A percentile compares a stretch with the other conserved stretches of the same genome.
Evolutionary conservation across 2,113 vertebrate species (phyloP).

Genomic region (Urocynchramus pylzowi): DNA sequence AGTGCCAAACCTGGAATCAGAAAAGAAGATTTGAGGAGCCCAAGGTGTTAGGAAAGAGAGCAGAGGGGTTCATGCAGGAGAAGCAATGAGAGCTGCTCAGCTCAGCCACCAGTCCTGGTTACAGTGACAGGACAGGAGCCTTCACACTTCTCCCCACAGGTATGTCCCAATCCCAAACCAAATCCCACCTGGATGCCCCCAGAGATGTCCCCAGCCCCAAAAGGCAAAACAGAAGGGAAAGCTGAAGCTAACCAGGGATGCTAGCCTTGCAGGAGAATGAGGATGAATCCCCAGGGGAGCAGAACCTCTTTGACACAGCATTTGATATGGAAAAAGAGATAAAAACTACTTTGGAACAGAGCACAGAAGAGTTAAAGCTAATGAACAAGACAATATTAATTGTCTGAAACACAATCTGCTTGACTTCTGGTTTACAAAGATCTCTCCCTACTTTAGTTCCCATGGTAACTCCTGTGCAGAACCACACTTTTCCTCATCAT

Average conservation of each 20-base stretch:
- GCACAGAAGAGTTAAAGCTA: background rate
- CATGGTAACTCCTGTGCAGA: slow-evolving; percentile 57
- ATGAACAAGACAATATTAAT: slow-evolving; percentile 49
- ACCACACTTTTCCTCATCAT: slow-evolving; percentile 11
- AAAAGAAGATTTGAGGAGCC: background rate
- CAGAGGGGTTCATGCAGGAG: background rate
- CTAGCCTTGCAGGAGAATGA: background rate
- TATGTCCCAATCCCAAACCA: background rate
- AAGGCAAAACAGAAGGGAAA: background rate
- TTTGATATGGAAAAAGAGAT: rapidly evolving
- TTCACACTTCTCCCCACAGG: background rate
- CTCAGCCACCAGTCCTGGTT: background rate
- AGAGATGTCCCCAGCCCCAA: background rate
- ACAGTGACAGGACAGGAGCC: background rate
- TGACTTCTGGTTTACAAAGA: slow-evolving; percentile 52
- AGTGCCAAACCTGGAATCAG: background rate
- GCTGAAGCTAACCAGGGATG: background rate
- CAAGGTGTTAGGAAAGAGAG: background rate
- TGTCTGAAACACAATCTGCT: slow-evolving; percentile 48
- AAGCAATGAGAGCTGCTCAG: background rate
- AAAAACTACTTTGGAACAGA: background rate
- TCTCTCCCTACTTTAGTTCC: slow-evolving; percentile 37
- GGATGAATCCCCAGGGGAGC: background rate
- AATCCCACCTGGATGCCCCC: background rate
- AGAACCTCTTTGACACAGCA: background rate